These are phyloP conservation scores for Spilarctia lutea DNA, from an alignment of 2,888 invertebrate species.

Conservation along the genomic window DNA sequence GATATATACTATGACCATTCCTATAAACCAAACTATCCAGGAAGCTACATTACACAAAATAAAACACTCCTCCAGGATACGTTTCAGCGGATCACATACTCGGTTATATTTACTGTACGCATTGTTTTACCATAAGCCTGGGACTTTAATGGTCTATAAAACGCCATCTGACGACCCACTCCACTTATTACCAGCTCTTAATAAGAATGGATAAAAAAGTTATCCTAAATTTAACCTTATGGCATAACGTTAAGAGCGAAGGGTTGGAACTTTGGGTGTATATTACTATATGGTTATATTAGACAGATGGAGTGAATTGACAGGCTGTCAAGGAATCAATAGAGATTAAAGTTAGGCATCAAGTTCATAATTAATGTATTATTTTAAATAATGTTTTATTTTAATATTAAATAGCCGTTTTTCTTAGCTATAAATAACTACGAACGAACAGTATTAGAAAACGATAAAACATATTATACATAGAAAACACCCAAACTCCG, in stretches of 20 bases:
- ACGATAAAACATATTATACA: too few species aligned
- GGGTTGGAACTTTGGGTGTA: neutral
- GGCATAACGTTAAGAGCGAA: neutral
- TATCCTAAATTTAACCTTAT: slow-evolving; percentile 25
- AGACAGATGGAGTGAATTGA: slow-evolving; percentile 50
- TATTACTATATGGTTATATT: slow-evolving; percentile 23
- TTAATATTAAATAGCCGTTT: neutral
- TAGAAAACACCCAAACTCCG: too few species aligned
- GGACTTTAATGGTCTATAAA: slow-evolving; percentile 51
- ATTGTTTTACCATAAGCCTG: slow-evolving; percentile 50
- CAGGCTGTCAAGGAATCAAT: slow-evolving; percentile 47
- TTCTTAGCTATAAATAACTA: neutral
- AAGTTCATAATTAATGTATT: neutral
- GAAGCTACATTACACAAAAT: slow-evolving; percentile 19
- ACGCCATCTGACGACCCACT: slow-evolving; percentile 44
- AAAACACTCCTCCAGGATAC: slow-evolving; percentile 35
- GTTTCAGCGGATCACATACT: slow-evolving; percentile 29
- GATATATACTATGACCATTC: neutral
- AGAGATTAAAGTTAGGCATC: slow-evolving; percentile 35
- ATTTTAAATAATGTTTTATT: neutral
- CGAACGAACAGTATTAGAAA: neutral
- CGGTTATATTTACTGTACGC: slow-evolving; percentile 42
- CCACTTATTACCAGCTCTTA: slow-evolving; percentile 31
- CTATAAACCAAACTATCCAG: slow-evolving; percentile 7
- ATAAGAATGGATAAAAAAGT: neutral